Conservation (phyloP, 2,797 vertebrate genomes). For the Channa striata region DNA sequence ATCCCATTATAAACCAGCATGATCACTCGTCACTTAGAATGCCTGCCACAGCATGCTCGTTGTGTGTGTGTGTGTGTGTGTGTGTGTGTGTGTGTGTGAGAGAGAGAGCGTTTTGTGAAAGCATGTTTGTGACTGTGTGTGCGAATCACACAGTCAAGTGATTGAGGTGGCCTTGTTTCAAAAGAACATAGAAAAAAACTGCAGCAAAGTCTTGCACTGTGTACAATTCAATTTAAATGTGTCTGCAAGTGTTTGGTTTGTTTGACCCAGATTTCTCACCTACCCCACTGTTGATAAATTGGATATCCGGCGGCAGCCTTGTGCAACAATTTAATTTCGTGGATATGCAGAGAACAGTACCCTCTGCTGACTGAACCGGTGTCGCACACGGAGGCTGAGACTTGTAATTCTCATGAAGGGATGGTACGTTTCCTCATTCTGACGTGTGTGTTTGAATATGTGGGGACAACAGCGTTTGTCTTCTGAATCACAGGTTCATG, state of each 20-base stretch:
- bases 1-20: slow-evolving; percentile 83
- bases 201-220: slow-evolving; percentile 51
- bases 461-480: neutral
- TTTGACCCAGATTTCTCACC: slow-evolving; percentile 84
- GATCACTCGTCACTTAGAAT: slow-evolving; percentile 79
- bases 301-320: slow-evolving; percentile 70
- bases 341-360: slow-evolving; percentile 64
- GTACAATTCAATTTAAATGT: slow-evolving; percentile 85
- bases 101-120: slow-evolving; percentile 19
- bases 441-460: neutral
- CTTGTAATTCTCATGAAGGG: slow-evolving; percentile 13
- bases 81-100: slow-evolving; percentile 24
- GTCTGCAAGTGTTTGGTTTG: slow-evolving; percentile 80
- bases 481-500: neutral
- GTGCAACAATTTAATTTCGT: slow-evolving; percentile 64
- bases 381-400: slow-evolving; percentile 16
- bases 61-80: slow-evolving; percentile 38
- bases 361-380: slow-evolving; percentile 69
- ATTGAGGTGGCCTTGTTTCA: slow-evolving; percentile 77
- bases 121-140: slow-evolving; percentile 40
- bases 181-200: slow-evolving; percentile 34
- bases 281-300: slow-evolving; percentile 78
- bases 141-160: slow-evolving; percentile 69
- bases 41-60: slow-evolving; percentile 72
- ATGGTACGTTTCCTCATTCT: slow-evolving; percentile 3